phyloP scores from a whole-genome alignment of 2,888 invertebrate genomes.

The Netelia melanura region DNA sequence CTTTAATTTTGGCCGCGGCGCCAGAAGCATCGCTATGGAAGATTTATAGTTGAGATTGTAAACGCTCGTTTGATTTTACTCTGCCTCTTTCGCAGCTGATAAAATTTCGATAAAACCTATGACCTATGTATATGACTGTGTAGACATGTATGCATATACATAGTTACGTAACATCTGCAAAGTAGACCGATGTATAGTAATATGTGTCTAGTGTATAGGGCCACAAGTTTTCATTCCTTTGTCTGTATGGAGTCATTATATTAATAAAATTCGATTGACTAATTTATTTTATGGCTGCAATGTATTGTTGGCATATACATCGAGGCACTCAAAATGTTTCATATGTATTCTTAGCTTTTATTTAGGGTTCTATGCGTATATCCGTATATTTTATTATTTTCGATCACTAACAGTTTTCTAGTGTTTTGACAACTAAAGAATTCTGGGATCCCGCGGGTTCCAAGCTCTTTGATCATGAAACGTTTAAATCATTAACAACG shows the following conservation, averaged over 20 bases:
- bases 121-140: conserved; percentile 54
- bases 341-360: too few species aligned
- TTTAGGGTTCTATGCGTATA: not conserved
- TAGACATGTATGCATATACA: not conserved
- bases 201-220: not conserved
- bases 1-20: conserved; percentile 76
- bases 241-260: not conserved
- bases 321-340: too few species aligned
- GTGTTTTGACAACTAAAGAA: too few species aligned
- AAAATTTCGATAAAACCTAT: conserved; percentile 68
- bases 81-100: conserved; percentile 36
- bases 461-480: not conserved
- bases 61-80: conserved; percentile 61
- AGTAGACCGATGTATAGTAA: not conserved
- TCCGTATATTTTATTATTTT: not conserved
- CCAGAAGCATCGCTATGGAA: conserved; percentile 70
- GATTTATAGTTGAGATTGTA: conserved; percentile 69
- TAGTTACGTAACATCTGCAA: conserved; percentile 2
- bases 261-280: not conserved
- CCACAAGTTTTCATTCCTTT: not conserved
- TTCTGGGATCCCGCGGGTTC: not conserved
- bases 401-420: not conserved
- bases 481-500: not conserved
- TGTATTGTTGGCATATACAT: too few species aligned
- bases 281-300: not conserved